Conservation (phyloP, 92 coral and sea anemone species). For the Metridium senile region DNA sequence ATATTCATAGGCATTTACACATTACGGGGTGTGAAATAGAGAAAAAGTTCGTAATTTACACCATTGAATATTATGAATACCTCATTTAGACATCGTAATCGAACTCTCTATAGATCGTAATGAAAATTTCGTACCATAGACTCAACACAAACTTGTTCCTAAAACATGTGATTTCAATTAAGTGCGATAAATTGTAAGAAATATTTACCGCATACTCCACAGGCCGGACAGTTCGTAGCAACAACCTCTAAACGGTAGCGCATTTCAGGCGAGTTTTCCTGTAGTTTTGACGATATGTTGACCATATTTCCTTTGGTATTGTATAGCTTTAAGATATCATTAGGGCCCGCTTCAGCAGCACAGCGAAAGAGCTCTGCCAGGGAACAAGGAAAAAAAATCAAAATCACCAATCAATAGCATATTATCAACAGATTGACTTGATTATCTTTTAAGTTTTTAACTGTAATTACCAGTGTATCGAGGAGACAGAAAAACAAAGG, state of each 20-base stretch:
- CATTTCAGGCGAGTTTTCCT: slow-evolving; percentile 74
- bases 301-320: slow-evolving; percentile 80
- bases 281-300: slow-evolving; percentile 72
- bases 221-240: slow-evolving; percentile 83
- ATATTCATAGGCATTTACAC: no score
- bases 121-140: neutral
- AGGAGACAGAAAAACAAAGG: slow-evolving; percentile 3
- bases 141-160: neutral
- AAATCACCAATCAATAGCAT: neutral
- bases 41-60: neutral
- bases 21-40: no score
- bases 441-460: slow-evolving; percentile 6
- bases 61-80: neutral
- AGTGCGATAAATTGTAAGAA: no score
- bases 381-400: slow-evolving; percentile 10
- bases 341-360: slow-evolving; percentile 90
- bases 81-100: neutral
- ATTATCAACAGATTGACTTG: neutral
- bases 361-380: slow-evolving; percentile 77
- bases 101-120: neutral
- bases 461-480: slow-evolving; percentile 11
- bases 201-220: slow-evolving; percentile 78
- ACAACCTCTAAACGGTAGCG: slow-evolving; percentile 80
- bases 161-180: neutral
- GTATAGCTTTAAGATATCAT: slow-evolving; percentile 82